Evolutionary conservation across 2,797 vertebrate genomes (phyloP).

Genomic region (Capromys pilorides): DNA sequence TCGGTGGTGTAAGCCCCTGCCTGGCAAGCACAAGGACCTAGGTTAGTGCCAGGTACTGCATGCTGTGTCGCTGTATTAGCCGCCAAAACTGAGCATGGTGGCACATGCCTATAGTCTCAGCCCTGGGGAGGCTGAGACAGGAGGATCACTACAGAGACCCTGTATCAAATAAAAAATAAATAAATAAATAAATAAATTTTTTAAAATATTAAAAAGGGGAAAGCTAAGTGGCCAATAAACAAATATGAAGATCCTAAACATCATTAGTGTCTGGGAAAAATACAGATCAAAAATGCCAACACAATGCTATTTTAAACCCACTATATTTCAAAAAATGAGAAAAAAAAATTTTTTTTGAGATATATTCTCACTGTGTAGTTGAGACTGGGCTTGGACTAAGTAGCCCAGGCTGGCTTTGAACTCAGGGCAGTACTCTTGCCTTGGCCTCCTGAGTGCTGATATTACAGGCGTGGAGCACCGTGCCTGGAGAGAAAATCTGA

Average conservation of each 20-base stretch:
- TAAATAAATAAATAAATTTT: too few relatives aligned
- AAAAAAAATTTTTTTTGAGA: not conserved
- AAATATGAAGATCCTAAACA: not conserved
- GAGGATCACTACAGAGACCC: too few relatives aligned
- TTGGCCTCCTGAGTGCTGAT: not conserved
- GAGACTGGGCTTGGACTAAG: not conserved
- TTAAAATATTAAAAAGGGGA: not conserved
- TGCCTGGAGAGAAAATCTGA: not conserved
- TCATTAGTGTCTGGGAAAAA: not conserved
- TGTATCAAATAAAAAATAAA: too few relatives aligned
- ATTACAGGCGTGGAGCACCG: not conserved
- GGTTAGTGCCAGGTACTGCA: too few relatives aligned
- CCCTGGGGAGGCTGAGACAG: too few relatives aligned
- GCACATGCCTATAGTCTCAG: too few relatives aligned
- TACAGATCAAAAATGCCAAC: slow-evolving; percentile 5
- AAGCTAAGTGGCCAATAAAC: not conserved
- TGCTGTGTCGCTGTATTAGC: too few relatives aligned
- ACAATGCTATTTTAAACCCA: not conserved
- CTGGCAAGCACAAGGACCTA: too few relatives aligned
- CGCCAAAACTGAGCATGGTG: too few relatives aligned
- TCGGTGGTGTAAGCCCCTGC: too few relatives aligned
- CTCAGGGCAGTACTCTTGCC: not conserved
- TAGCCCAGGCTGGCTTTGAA: not conserved
- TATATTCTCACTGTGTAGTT: not conserved
- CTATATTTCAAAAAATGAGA: slow-evolving; percentile 8